Conservation (phyloP, 2,113 vertebrate genomes). For the Callipepla squamata region DNA sequence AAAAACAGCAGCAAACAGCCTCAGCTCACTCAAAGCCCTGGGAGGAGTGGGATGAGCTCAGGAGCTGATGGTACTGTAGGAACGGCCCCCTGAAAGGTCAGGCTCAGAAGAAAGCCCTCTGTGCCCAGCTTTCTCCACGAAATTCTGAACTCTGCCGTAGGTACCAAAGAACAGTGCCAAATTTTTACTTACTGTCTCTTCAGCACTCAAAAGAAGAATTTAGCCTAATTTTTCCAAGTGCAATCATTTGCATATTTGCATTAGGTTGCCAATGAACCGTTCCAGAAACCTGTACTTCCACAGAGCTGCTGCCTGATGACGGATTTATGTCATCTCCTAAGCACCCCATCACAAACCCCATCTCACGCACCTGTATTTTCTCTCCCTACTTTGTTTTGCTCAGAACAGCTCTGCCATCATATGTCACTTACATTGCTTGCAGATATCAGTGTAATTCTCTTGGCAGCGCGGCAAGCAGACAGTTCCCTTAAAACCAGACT, state of each 20-base stretch:
- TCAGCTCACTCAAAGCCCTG: not conserved
- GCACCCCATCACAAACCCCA: not conserved
- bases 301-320: not conserved
- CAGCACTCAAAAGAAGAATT: not conserved
- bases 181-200: not conserved
- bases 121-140: not conserved
- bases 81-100: not conserved
- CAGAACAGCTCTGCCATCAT: not conserved
- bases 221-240: not conserved
- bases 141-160: not conserved
- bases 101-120: not conserved
- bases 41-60: not conserved
- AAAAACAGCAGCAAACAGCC: not conserved
- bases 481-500: not conserved
- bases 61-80: not conserved
- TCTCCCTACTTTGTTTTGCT: not conserved
- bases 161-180: too few relatives aligned
- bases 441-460: not conserved
- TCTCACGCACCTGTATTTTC: not conserved
- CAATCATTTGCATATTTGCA: not conserved
- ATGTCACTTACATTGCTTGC: not conserved
- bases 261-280: not conserved
- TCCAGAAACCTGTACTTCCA: not conserved
- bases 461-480: not conserved
- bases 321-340: not conserved